phyloP scores from a whole-genome alignment of 1,140 invertebrate species.

The Bombus soroeensis region DNA sequence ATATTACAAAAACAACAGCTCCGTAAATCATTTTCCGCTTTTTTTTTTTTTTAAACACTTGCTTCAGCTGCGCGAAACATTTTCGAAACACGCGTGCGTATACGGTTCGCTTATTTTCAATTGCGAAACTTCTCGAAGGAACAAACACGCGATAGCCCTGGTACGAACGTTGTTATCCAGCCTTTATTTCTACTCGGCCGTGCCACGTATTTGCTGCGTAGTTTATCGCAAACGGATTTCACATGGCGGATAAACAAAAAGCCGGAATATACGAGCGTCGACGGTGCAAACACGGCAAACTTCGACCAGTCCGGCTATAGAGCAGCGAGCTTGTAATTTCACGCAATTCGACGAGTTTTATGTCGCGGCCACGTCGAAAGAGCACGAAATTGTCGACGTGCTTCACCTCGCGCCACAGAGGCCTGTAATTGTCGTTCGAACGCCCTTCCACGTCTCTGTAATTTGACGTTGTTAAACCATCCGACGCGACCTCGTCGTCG shows the following conservation, averaged over 20 bases:
- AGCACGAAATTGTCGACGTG: slow-evolving; percentile 19
- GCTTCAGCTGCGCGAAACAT: too few species aligned
- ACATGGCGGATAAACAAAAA: slow-evolving; percentile 11
- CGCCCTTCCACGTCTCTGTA: slow-evolving; percentile 33
- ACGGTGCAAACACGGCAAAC: slow-evolving; percentile 15
- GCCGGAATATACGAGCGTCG: not conserved
- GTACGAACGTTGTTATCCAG: not conserved
- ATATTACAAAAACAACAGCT: too few species aligned
- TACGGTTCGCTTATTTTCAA: too few species aligned
- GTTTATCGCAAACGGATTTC: slow-evolving; percentile 30
- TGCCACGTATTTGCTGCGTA: slow-evolving; percentile 12
- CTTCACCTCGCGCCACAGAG: not conserved
- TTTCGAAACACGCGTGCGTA: too few species aligned
- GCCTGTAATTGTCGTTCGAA: slow-evolving; percentile 42
- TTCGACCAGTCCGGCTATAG: not conserved
- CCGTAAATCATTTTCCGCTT: too few species aligned
- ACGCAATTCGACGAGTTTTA: slow-evolving; percentile 45
- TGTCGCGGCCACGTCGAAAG: not conserved
- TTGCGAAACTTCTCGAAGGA: not conserved
- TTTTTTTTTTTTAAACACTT: too few species aligned
- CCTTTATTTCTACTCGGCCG: not conserved
- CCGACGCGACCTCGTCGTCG: not conserved
- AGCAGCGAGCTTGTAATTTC: slow-evolving; percentile 22
- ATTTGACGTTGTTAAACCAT: slow-evolving; percentile 34
- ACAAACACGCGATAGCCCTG: not conserved